Conservation (phyloP, 2,113 vertebrate genomes). For the Ctenodactylus gundi region DNA sequence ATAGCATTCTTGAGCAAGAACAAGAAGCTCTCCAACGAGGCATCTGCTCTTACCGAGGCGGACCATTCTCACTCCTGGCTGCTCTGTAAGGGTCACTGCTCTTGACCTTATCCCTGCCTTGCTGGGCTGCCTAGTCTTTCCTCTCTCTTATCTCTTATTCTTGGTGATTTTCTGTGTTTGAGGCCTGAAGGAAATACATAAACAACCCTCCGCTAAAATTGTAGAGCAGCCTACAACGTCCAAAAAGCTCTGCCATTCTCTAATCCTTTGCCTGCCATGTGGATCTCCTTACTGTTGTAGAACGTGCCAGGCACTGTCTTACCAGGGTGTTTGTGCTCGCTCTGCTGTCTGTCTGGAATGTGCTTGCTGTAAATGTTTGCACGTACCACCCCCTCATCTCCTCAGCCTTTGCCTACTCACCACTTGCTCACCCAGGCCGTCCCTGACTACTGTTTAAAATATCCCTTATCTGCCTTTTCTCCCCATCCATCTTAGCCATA, state of each 20-base stretch:
- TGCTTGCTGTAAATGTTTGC: neutral
- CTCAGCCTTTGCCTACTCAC: neutral
- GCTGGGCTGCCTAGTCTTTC: neutral
- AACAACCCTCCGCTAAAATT: neutral
- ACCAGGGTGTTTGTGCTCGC: neutral
- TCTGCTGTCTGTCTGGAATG: neutral
- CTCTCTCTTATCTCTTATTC: neutral
- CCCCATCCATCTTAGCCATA: neutral
- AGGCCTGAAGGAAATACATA: neutral
- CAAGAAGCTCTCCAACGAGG: neutral
- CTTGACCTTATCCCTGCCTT: neutral
- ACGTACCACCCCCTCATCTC: neutral
- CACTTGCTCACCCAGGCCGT: neutral
- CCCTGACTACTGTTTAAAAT: conserved; percentile 1
- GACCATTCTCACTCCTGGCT: neutral
- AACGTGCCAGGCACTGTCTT: neutral
- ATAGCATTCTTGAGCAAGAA: neutral
- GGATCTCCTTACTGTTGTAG: neutral
- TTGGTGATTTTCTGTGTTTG: neutral
- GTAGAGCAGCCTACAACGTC: neutral
- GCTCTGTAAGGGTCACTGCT: neutral
- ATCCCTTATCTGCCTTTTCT: neutral
- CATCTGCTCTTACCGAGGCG: too few species aligned
- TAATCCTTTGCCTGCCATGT: neutral
- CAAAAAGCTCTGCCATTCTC: neutral